Evolutionary conservation across 2,797 vertebrate species (phyloP).

Genomic region (Fratercula arctica): DNA sequence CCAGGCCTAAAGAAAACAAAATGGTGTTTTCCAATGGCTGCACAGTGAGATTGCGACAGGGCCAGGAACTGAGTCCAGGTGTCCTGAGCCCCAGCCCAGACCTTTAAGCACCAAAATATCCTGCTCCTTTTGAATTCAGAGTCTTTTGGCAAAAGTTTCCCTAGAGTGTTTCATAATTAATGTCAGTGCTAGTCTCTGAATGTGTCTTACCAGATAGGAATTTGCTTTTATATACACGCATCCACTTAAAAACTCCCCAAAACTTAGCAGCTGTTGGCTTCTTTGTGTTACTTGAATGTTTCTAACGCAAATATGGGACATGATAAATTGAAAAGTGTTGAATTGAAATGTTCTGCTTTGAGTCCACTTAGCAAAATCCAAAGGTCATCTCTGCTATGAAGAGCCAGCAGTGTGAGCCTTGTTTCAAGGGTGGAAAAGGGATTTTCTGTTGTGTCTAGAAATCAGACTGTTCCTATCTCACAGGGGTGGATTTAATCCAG

Average conservation of each 20-base stretch:
- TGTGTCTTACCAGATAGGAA: conserved; percentile 48
- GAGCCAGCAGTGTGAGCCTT: neutral
- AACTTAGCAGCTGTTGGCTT: conserved; percentile 40
- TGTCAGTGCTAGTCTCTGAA: conserved; percentile 17
- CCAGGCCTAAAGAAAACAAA: conserved; percentile 23
- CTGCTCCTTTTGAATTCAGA: neutral
- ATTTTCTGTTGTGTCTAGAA: conserved; percentile 12
- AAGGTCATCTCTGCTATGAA: conserved; percentile 41
- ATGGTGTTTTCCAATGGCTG: neutral
- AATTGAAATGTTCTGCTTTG: conserved; percentile 2
- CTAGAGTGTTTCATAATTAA: conserved; percentile 41
- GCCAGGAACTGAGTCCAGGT: conserved; percentile 47
- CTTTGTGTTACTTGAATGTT: neutral
- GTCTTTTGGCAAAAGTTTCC: conserved; percentile 19
- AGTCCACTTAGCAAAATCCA: conserved; percentile 19
- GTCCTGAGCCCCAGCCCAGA: conserved; percentile 47
- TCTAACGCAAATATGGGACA: neutral
- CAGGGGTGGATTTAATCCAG: neutral
- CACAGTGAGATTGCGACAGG: neutral
- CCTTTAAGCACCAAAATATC: conserved; percentile 44
- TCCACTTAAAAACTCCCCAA: conserved; percentile 4
- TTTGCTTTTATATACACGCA: conserved; percentile 41
- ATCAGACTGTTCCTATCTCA: neutral
- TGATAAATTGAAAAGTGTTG: conserved; percentile 12
- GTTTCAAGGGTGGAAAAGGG: neutral